phyloP scores from a whole-genome alignment of 2,888 invertebrate genomes.

The Eupithecia abbreviata region DNA sequence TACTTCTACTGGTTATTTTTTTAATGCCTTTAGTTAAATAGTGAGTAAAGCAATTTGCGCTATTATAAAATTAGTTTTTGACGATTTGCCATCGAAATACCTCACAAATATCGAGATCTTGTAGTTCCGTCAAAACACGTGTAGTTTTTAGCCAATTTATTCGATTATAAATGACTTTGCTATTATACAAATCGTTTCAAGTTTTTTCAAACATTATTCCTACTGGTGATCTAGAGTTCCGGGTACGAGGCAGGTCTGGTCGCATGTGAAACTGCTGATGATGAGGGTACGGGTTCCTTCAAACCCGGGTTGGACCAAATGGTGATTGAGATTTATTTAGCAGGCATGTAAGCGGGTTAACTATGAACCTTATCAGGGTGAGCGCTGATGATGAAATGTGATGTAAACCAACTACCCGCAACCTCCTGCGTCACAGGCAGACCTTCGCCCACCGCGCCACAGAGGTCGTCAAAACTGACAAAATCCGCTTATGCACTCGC shows the following conservation, averaged over 20 bases:
- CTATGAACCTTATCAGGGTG: no score
- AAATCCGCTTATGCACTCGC: background rate
- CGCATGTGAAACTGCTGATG: background rate
- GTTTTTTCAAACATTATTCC: background rate
- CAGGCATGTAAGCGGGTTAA: no score
- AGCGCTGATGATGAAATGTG: no score
- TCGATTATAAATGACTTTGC: constrained; percentile 12
- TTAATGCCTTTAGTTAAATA: background rate
- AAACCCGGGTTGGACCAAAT: background rate
- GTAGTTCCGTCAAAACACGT: constrained; percentile 25
- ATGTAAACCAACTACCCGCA: no score
- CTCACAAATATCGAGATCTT: constrained; percentile 17
- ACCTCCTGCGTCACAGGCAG: no score
- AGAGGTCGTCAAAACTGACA: background rate
- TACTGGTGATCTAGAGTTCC: background rate
- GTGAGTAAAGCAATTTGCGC: constrained; percentile 14
- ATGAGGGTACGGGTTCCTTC: background rate
- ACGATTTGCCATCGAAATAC: constrained; percentile 9
- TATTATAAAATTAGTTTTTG: constrained; percentile 25
- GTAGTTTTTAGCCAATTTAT: constrained; percentile 22
- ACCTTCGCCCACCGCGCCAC: no score
- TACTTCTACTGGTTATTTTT: background rate
- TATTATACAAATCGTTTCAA: background rate
- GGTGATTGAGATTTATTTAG: no score
- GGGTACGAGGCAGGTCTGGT: background rate